Evolutionary conservation across 1,140 invertebrate species (phyloP).

Genomic region (Macrocentrus cingulum): DNA sequence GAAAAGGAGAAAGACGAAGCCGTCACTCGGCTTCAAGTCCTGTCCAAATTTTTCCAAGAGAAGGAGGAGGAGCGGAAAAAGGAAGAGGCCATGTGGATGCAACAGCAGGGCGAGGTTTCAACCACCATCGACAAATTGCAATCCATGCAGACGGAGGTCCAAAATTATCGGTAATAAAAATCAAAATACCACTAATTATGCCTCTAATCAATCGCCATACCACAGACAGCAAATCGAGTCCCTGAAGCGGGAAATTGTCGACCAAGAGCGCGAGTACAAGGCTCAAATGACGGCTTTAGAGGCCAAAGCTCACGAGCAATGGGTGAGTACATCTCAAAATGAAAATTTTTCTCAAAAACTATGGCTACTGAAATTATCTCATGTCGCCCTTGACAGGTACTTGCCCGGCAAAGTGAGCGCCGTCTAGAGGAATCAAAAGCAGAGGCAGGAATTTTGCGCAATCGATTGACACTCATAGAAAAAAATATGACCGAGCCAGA

Average conservation of each 20-base stretch:
- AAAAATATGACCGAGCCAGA: slow-evolving; percentile 57
- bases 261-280: slow-evolving; percentile 77
- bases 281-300: slow-evolving; percentile 73
- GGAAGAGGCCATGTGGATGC: slow-evolving; percentile 80
- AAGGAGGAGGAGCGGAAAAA: slow-evolving; percentile 83
- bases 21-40: slow-evolving; percentile 78
- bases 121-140: slow-evolving; percentile 77
- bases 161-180: slow-evolving; percentile 76
- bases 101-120: slow-evolving; percentile 80
- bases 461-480: slow-evolving; percentile 68
- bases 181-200: too few species aligned
- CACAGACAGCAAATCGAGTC: slow-evolving; percentile 70
- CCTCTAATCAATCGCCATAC: slow-evolving; percentile 27
- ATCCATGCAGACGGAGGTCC: slow-evolving; percentile 76
- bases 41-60: slow-evolving; percentile 86
- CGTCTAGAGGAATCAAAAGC: slow-evolving; percentile 75
- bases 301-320: slow-evolving; percentile 76
- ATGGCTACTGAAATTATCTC: too few species aligned
- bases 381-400: slow-evolving; percentile 54
- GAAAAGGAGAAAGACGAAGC: slow-evolving; percentile 80
- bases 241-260: slow-evolving; percentile 75
- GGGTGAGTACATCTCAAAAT: too few species aligned
- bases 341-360: too few species aligned
- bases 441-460: slow-evolving; percentile 72
- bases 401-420: slow-evolving; percentile 72